phyloP scores from a whole-genome alignment of 2,797 vertebrate genomes.

The Adrianichthys oophorus region DNA sequence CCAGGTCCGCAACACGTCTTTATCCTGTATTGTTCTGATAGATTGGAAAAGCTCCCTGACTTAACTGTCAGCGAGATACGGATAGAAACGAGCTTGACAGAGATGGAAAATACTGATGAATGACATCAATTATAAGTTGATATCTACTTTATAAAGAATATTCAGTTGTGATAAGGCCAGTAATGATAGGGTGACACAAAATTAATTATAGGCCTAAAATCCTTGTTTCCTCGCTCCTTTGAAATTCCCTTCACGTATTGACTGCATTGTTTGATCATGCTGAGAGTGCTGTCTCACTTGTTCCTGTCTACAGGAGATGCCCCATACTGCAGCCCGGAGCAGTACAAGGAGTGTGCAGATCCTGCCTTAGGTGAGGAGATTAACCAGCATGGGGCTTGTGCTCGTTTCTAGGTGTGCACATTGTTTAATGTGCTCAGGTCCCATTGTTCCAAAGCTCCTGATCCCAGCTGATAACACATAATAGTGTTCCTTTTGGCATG shows the following conservation, averaged over 20 bases:
- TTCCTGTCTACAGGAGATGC: slow-evolving; percentile 85
- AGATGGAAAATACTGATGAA: slow-evolving; percentile 27
- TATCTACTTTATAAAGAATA: slow-evolving; percentile 42
- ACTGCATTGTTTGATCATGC: slow-evolving; percentile 7
- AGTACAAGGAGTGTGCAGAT: slow-evolving; percentile 98
- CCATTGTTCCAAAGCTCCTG: slow-evolving; percentile 33
- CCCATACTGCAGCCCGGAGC: slow-evolving; percentile 96
- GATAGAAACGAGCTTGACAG: slow-evolving; percentile 23
- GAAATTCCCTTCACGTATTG: slow-evolving; percentile 1
- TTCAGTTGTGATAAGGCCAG: slow-evolving; percentile 34
- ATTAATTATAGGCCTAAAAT: slow-evolving; percentile 41
- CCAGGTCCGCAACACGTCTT: slow-evolving; percentile 25
- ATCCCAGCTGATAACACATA: slow-evolving; percentile 59
- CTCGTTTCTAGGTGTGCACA: slow-evolving; percentile 13
- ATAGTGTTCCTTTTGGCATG: slow-evolving; percentile 39
- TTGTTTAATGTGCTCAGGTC: slow-evolving; percentile 15
- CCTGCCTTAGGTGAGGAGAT: slow-evolving; percentile 90
- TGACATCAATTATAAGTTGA: slow-evolving; percentile 57
- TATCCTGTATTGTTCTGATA: slow-evolving; percentile 22
- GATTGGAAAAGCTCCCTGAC: slow-evolving; percentile 13
- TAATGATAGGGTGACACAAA: slow-evolving; percentile 36
- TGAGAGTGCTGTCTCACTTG: slow-evolving; percentile 39
- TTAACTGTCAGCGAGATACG: slow-evolving; percentile 9
- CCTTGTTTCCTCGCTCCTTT: slow-evolving; percentile 7
- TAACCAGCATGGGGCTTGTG: slow-evolving; percentile 30